These are phyloP conservation scores for Drosophila maculinotata DNA, from an alignment of 2,888 invertebrate genomes.

Conservation along the genomic window DNA sequence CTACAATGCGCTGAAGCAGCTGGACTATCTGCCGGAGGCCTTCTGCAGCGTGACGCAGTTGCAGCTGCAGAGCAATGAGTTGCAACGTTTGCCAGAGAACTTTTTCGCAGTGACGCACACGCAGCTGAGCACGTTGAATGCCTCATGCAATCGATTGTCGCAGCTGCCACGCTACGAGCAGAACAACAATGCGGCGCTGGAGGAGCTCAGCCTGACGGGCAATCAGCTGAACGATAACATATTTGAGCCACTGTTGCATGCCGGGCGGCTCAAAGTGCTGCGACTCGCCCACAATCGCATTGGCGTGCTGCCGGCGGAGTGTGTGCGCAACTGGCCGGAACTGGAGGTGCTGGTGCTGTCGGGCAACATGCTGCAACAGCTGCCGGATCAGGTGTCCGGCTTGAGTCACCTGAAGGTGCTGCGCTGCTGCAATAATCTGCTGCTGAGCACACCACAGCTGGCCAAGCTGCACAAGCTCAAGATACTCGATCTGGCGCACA, in stretches of 20 bases:
- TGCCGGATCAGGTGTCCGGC: constrained; percentile 91
- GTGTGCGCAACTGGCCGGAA: constrained; percentile 91
- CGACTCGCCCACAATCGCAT: constrained; percentile 93
- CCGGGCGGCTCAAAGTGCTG: constrained; percentile 88
- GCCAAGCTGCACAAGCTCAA: constrained; percentile 90
- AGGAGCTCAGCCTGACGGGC: constrained; percentile 90
- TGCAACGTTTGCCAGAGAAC: constrained; percentile 90
- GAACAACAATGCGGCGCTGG: constrained; percentile 87
- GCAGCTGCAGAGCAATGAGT: constrained; percentile 91
- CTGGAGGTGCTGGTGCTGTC: constrained; percentile 93
- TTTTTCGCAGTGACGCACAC: constrained; percentile 89
- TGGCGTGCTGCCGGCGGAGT: constrained; percentile 90
- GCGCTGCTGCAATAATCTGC: constrained; percentile 92
- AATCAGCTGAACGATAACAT: constrained; percentile 91
- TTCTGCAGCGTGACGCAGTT: constrained; percentile 87
- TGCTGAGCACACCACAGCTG: constrained; percentile 91
- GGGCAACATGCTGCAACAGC: constrained; percentile 91
- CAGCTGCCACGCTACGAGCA: constrained; percentile 87
- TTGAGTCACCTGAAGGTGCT: constrained; percentile 90
- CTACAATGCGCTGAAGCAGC: constrained; percentile 90
- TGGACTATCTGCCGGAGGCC: constrained; percentile 89
- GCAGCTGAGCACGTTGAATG: constrained; percentile 89
- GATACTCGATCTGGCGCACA: constrained; percentile 94
- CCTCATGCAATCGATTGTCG: constrained; percentile 91
- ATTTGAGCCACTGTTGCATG: constrained; percentile 88